Evolutionary conservation across 1,140 invertebrate genomes (phyloP).

Genomic region (Brachionus asplanchnoidis): DNA sequence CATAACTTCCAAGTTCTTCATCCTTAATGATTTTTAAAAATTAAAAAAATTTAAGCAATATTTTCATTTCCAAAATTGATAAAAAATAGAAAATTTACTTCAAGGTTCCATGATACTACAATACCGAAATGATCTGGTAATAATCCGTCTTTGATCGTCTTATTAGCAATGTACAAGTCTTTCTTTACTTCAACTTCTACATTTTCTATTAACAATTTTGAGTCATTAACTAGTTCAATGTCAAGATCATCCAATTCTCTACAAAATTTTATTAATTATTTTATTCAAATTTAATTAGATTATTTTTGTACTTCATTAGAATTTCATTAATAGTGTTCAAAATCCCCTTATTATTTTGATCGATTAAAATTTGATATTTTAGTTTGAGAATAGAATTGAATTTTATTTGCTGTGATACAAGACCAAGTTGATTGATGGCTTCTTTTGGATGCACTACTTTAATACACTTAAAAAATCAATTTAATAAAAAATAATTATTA

Average conservation of each 20-base stretch:
- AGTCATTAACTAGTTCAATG: not conserved
- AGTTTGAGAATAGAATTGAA: constrained; percentile 30
- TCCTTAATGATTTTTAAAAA: not conserved
- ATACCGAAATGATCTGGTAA: constrained; percentile 4
- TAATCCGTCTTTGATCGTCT: not conserved
- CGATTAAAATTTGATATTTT: not conserved
- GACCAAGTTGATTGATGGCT: constrained; percentile 37
- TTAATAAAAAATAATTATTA: not conserved
- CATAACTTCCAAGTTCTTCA: constrained; percentile 34
- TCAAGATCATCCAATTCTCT: constrained; percentile 33
- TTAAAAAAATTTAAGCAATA: not conserved
- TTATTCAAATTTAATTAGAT: not conserved
- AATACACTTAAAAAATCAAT: constrained; percentile 2
- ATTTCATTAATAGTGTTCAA: not conserved
- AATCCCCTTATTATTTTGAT: not conserved
- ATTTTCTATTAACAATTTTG: not conserved
- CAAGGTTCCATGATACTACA: constrained; percentile 10
- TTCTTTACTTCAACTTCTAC: constrained; percentile 21
- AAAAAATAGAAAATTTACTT: not conserved
- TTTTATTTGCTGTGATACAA: constrained; percentile 5
- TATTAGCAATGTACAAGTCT: not conserved
- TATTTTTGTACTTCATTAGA: not conserved
- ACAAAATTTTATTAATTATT: not conserved
- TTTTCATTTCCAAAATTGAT: not conserved
- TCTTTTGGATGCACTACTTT: constrained; percentile 25